Base-by-base conservation (phyloP, 2,888 invertebrate species). In the Pyrrhosoma nymphula region DNA sequence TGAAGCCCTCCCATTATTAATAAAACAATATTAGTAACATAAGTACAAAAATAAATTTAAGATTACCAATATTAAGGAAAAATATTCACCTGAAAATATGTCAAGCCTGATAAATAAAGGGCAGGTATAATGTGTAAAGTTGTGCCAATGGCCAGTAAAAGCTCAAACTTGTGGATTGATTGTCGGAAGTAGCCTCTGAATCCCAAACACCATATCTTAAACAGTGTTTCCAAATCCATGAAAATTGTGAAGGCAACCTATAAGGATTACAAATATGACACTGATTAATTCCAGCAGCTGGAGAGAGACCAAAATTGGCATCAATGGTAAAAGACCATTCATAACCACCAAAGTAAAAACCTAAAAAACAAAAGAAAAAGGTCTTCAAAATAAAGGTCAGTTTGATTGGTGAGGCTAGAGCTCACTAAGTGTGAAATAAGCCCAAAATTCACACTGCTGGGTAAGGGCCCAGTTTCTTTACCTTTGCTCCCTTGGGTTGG, bases 131-230 rank as follows among this genome's bases (percentile, higher is more conserved):
- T 98, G 96, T 99, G 99, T 95, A 99, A 97, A 0, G 99, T 98
- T 23, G 99, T 99, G 47, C 99, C 99, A 95, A 99, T 98, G 0
- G 99, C 99, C 95, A 99, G 97, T 0, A 99, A 97, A 75, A 99
- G 97, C 97, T 99, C 99, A 97, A 99, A 99, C 97, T 99, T 99
- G 97, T 99, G 99, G 96, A 99, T 98, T 0, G 99, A 99, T 97
- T 99, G 99, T 96, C 99, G 98, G 97, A 99, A 99, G 96, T 99
- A 99, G 23, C 99, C 99, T 95, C 98, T 98, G 97, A 99, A 98
- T 6, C 99, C 99, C 95, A 99, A 97, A 96, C 99, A 99, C 98
- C 99, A 99, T 96, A 99, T 98, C 97, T 99, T 99, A 96, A 99
- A 99, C 69, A 99, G 96, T 0, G 99, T 99, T 97, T 99, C 99